These are phyloP conservation scores for Oreotragus oreotragus DNA, from an alignment of 2,113 vertebrate species.

Conservation along the genomic window DNA sequence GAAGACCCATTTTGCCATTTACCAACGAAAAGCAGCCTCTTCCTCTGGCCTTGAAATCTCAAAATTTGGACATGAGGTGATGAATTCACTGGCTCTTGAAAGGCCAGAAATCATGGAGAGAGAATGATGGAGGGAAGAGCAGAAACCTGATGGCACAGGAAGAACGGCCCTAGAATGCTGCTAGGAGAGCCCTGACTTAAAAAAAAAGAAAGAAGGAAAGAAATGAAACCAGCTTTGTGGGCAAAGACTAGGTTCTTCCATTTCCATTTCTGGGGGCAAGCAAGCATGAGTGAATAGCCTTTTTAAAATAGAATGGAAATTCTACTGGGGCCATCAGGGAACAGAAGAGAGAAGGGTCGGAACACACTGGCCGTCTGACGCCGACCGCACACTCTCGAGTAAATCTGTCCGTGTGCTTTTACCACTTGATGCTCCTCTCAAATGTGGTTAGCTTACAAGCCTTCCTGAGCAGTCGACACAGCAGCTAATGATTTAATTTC, in stretches of 20 bases:
- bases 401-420: neutral
- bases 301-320: neutral
- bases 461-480: neutral
- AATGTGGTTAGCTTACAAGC: neutral
- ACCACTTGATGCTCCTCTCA: neutral
- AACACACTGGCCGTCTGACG: neutral
- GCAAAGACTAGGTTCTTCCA: neutral
- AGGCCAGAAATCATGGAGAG: neutral
- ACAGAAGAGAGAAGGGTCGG: no score
- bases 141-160: neutral
- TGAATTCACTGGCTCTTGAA: neutral
- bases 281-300: neutral
- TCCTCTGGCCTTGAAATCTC: neutral
- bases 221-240: no score
- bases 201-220: no score
- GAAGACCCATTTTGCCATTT: neutral
- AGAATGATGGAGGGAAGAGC: neutral
- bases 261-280: neutral
- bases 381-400: accelerated
- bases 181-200: neutral
- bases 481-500: neutral
- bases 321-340: neutral
- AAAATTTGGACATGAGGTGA: neutral
- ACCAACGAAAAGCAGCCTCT: neutral
- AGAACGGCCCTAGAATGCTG: neutral